Percentiles rank a stretch among this genome's conserved stretches.
phyloP scores from a whole-genome alignment of 2,797 vertebrate species.

The Myripristis jacobus region DNA sequence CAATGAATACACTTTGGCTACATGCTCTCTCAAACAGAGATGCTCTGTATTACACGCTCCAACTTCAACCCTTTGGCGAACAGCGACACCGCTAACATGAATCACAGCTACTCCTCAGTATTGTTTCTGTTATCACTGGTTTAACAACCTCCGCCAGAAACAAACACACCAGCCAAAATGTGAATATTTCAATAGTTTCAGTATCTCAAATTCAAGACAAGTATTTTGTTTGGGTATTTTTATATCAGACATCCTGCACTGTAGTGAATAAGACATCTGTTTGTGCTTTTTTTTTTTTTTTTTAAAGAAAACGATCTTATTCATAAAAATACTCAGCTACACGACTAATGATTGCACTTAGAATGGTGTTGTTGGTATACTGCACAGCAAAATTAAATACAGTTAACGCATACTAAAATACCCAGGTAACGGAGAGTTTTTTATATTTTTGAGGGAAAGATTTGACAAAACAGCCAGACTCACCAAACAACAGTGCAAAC shows the following conservation, averaged over 20 bases:
- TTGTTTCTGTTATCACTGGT: slow-evolving; percentile 54
- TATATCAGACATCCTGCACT: background rate
- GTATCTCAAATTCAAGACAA: background rate
- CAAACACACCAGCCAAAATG: slow-evolving; percentile 43
- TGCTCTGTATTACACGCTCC: slow-evolving; percentile 20
- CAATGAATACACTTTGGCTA: slow-evolving; percentile 27
- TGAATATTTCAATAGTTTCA: slow-evolving; percentile 1
- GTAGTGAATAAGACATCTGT: slow-evolving; percentile 6
- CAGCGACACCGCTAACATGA: slow-evolving; percentile 37
- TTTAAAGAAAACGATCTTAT: slow-evolving; percentile 9
- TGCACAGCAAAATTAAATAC: slow-evolving; percentile 32
- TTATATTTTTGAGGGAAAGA: slow-evolving; percentile 8
- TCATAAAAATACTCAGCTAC: slow-evolving; percentile 31
- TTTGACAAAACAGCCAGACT: slow-evolving; percentile 15
- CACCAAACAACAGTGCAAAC: slow-evolving; percentile 24
- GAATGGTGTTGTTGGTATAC: slow-evolving; percentile 32
- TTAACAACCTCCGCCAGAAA: slow-evolving; percentile 47
- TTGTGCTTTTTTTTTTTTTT: background rate
- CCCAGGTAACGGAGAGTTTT: slow-evolving; percentile 1
- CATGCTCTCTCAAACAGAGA: slow-evolving; percentile 15
- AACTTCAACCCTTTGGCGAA: slow-evolving; percentile 54
- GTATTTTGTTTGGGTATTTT: background rate
- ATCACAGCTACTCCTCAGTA: slow-evolving; percentile 41
- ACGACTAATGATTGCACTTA: slow-evolving; percentile 50
- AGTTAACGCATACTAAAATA: slow-evolving; percentile 9